These are phyloP conservation scores for Aleiodes alternator DNA, from an alignment of 2,888 invertebrate species.

Conservation along the genomic window DNA sequence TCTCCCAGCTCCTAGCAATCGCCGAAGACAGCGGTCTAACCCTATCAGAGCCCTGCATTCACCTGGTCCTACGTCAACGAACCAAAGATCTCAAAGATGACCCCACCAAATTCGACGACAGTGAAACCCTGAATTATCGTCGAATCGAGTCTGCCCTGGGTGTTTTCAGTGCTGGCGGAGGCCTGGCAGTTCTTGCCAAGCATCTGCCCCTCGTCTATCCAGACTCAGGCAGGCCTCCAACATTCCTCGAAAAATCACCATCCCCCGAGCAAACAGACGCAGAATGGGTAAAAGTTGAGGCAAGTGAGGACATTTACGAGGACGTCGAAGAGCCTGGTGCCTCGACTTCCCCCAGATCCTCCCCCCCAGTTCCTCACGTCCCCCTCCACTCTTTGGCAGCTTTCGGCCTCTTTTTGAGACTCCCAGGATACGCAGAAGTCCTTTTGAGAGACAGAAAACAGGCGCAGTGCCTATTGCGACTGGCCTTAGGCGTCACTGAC, in stretches of 20 bases:
- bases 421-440: conserved; percentile 94
- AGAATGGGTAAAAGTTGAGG: conserved; percentile 81
- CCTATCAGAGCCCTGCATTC: conserved; percentile 77
- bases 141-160: conserved; percentile 81
- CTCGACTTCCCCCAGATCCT: conserved; percentile 75
- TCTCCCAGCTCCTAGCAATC: conserved; percentile 79
- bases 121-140: conserved; percentile 64
- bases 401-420: conserved; percentile 90
- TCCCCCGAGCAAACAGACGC: conserved; percentile 76
- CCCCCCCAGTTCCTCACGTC: conserved; percentile 80
- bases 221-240: conserved; percentile 79
- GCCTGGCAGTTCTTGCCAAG: conserved; percentile 91
- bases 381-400: conserved; percentile 95
- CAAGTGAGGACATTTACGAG: conserved; percentile 80
- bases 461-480: conserved; percentile 89
- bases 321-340: conserved; percentile 78
- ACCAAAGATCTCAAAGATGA: conserved; percentile 72
- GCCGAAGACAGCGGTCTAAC: conserved; percentile 77
- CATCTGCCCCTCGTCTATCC: conserved; percentile 93
- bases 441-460: conserved; percentile 88
- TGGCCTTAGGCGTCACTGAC: conserved; percentile 93
- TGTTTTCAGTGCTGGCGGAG: conserved; percentile 92
- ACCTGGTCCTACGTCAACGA: conserved; percentile 67
- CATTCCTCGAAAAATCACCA: conserved; percentile 79
- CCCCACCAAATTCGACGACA: conserved; percentile 61